Conservation (phyloP, 2,113 vertebrate genomes). For the Antigone vipio region DNA sequence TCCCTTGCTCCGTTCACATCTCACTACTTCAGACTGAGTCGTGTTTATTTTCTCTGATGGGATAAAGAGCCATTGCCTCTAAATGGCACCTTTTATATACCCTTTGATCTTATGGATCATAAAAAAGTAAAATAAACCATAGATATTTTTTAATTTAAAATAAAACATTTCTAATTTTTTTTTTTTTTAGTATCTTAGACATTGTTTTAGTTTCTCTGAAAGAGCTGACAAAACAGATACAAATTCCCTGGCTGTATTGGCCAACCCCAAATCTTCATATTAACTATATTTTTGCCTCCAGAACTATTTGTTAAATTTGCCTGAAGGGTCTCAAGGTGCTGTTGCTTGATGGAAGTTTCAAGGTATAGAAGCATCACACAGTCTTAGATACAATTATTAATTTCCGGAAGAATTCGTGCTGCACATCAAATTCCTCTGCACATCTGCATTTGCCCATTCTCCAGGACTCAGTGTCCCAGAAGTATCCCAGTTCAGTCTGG, state of each 20-base stretch:
- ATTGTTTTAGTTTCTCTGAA: not conserved
- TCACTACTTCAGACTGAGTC: not conserved
- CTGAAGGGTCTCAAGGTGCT: not conserved
- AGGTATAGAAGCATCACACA: not conserved
- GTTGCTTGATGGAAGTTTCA: not conserved
- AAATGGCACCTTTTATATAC: not conserved
- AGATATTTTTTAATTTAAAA: not conserved
- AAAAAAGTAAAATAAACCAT: not conserved
- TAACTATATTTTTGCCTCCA: not conserved
- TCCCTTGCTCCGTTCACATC: not conserved
- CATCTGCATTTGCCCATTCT: not conserved
- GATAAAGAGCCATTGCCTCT: not conserved
- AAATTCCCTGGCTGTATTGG: not conserved
- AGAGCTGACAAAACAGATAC: not conserved
- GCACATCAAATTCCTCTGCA: not conserved
- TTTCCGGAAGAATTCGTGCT: not conserved
- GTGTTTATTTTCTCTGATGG: not conserved
- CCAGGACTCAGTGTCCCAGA: not conserved
- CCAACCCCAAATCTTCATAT: not conserved
- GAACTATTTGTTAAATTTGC: not conserved
- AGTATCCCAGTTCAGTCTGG: accelerated
- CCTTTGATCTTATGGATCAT: not conserved
- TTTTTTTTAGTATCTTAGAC: not conserved
- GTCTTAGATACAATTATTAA: not conserved
- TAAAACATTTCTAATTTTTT: accelerated